Evolutionary conservation across 1,140 invertebrate species (phyloP).

Genomic region (Potamilus streckersoni): DNA sequence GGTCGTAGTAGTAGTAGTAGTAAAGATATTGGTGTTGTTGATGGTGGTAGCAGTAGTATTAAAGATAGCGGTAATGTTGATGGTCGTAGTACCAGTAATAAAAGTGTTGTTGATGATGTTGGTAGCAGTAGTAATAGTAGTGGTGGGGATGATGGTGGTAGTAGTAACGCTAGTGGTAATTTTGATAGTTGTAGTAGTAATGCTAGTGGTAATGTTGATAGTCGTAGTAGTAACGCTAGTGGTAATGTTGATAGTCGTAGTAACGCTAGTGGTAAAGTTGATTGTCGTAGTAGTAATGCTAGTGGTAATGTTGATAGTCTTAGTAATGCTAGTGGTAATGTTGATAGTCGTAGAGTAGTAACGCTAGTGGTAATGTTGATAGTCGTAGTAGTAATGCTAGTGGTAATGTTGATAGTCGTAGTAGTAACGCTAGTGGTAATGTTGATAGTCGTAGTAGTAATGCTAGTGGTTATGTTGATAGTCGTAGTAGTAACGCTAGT

Average conservation of each 20-base stretch:
- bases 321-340: background rate
- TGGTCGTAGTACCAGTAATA: conserved; percentile 10
- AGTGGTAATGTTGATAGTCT: background rate
- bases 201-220: background rate
- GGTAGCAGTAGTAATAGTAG: conserved; percentile 18
- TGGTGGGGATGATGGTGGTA: conserved; percentile 16
- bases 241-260: conserved; percentile 3
- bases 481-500: background rate
- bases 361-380: conserved; percentile 1
- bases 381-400: conserved; percentile 1
- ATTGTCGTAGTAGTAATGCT: background rate
- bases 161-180: conserved; percentile 11
- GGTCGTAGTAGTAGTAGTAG: conserved; percentile 13
- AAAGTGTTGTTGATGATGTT: conserved; percentile 3
- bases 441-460: background rate
- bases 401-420: background rate
- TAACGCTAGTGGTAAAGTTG: background rate
- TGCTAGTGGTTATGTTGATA: background rate
- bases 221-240: conserved; percentile 3
- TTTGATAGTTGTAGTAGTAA: conserved; percentile 1
- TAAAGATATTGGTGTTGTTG: conserved; percentile 1
- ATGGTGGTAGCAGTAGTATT: conserved; percentile 13
- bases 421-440: conserved; percentile 6
- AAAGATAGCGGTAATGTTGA: conserved; percentile 4
- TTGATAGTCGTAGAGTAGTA: background rate